Percentiles rank a stretch among this genome's conserved stretches.
phyloP scores from a whole-genome alignment of 2,113 vertebrate genomes.

The Epinephelus fuscoguttatus region DNA sequence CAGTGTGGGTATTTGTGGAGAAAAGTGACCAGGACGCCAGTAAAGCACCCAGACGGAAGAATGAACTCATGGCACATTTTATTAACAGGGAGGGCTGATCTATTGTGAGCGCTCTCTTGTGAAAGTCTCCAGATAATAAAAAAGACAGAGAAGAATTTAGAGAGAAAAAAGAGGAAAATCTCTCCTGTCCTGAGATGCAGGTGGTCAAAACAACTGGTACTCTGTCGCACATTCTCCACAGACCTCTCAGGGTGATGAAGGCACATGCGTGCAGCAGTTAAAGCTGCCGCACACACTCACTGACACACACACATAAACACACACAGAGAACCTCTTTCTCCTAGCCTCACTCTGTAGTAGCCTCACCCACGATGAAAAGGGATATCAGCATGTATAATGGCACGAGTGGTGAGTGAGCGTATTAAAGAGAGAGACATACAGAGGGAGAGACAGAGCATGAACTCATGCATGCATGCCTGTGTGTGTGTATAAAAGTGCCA shows the following conservation, averaged over 20 bases:
- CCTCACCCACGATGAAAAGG: constrained; percentile 47
- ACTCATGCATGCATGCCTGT: constrained; percentile 53
- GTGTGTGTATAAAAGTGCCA: constrained; percentile 69
- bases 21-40: background rate
- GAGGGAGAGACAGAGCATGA: constrained; percentile 42
- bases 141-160: background rate
- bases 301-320: background rate
- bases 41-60: background rate
- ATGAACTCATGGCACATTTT: background rate
- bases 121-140: background rate
- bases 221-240: constrained; percentile 5
- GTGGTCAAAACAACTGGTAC: constrained; percentile 29
- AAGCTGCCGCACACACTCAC: background rate
- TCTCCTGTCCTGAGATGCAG: constrained; percentile 13
- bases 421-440: constrained; percentile 51
- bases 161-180: background rate
- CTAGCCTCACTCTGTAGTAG: constrained; percentile 18
- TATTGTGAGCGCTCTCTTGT: background rate
- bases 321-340: constrained; percentile 24
- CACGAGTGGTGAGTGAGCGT: constrained; percentile 49
- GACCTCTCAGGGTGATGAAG: constrained; percentile 21
- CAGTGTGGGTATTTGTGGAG: background rate
- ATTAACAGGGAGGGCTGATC: background rate
- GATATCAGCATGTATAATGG: constrained; percentile 54
- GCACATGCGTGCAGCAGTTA: constrained; percentile 9